Percentiles rank a stretch among this genome's conserved stretches.
phyloP scores from a whole-genome alignment of 2,888 invertebrate genomes.

The Onthophagus sagittarius region DNA sequence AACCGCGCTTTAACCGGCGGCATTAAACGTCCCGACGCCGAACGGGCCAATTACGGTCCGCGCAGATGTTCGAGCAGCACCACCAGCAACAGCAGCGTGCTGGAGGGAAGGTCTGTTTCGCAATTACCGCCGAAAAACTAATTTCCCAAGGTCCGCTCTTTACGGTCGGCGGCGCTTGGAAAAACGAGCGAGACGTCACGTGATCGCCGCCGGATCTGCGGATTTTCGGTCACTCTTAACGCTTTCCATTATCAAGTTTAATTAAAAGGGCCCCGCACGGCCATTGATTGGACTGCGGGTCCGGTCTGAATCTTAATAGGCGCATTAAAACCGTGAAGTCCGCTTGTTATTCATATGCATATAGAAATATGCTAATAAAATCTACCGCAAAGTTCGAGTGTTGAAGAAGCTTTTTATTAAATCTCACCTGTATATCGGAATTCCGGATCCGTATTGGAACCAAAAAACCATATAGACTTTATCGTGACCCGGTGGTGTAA shows the following conservation, averaged over 20 bases:
- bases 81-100: neutral
- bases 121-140: conserved; percentile 10
- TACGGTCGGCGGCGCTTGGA: neutral
- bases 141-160: conserved; percentile 10
- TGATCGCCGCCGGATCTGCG: neutral
- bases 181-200: neutral
- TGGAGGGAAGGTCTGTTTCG: conserved; percentile 1
- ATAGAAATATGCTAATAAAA: neutral
- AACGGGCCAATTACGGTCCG: conserved; percentile 19
- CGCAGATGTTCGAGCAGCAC: conserved; percentile 9
- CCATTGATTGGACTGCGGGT: neutral
- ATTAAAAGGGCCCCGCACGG: neutral
- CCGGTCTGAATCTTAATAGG: neutral
- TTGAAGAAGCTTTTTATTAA: neutral
- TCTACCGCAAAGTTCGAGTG: neutral
- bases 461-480: conserved; percentile 90
- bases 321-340: neutral
- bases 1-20: conserved; percentile 21
- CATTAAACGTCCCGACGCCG: conserved; percentile 2
- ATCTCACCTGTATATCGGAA: conserved; percentile 80
- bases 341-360: neutral
- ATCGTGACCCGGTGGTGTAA: conserved; percentile 75
- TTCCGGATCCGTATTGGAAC: conserved; percentile 84
- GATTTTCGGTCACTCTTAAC: neutral
- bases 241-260: neutral